Percentiles rank a stretch among this genome's conserved stretches.
phyloP scores from a whole-genome alignment of 2,888 invertebrate species.

The Phaedon cochleariae region DNA sequence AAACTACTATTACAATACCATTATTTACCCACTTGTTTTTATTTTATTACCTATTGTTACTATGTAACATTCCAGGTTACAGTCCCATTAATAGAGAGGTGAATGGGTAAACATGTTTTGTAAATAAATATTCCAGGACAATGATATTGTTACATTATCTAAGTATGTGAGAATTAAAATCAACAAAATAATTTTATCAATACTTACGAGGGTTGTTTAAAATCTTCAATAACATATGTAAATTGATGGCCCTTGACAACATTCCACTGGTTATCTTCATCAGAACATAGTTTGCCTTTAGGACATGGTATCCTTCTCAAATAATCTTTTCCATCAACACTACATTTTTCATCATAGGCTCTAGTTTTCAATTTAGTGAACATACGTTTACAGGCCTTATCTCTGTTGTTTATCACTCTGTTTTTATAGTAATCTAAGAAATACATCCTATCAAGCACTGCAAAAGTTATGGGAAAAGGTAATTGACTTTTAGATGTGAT shows the following conservation, averaged over 20 bases:
- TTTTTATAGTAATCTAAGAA: slow-evolving; percentile 92
- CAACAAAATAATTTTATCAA: slow-evolving; percentile 11
- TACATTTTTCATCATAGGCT: slow-evolving; percentile 87
- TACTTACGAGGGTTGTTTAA: slow-evolving; percentile 84
- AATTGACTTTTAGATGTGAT: slow-evolving; percentile 78
- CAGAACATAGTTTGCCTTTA: slow-evolving; percentile 77
- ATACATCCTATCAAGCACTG: slow-evolving; percentile 88
- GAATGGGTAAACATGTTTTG: too few relatives aligned
- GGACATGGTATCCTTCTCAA: slow-evolving; percentile 88
- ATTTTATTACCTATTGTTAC: too few relatives aligned
- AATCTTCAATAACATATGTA: slow-evolving; percentile 91
- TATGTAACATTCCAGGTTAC: too few relatives aligned
- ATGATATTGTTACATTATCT: too few relatives aligned
- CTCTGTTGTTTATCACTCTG: slow-evolving; percentile 71
- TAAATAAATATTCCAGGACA: too few relatives aligned
- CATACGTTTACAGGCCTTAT: slow-evolving; percentile 84
- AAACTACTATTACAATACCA: too few relatives aligned
- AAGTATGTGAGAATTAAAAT: too few relatives aligned
- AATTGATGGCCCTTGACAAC: slow-evolving; percentile 91
- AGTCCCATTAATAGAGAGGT: too few relatives aligned
- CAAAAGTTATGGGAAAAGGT: slow-evolving; percentile 78
- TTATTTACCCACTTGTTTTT: too few relatives aligned
- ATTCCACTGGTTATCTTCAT: slow-evolving; percentile 86
- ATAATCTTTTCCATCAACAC: slow-evolving; percentile 79
- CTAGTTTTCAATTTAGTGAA: slow-evolving; percentile 82